Conservation (phyloP, 2,888 invertebrate genomes). For the Omphaloscelis lunosa region DNA sequence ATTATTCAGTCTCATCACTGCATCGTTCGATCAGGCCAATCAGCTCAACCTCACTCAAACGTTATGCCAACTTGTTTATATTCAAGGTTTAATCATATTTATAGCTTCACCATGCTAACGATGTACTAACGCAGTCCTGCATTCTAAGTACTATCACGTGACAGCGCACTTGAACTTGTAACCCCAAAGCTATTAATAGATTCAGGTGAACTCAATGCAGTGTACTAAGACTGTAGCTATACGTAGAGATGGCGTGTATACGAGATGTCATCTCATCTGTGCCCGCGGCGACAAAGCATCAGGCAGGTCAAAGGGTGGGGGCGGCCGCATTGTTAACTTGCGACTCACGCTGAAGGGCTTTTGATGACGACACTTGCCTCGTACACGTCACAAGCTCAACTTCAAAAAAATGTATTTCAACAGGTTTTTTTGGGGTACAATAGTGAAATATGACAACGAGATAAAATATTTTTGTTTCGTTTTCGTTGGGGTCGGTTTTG, state of each 20-base stretch:
- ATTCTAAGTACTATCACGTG: conserved; percentile 38
- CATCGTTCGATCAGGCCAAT: conserved; percentile 27
- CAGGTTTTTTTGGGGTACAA: conserved; percentile 67
- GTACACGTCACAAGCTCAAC: conserved; percentile 66
- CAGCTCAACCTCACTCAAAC: conserved; percentile 2
- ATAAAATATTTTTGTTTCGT: conserved; percentile 38
- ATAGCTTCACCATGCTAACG: conserved; percentile 11
- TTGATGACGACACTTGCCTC: conserved; percentile 84
- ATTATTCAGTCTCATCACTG: conserved; percentile 35
- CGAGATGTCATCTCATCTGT: conserved; percentile 83
- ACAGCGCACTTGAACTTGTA: conserved; percentile 56
- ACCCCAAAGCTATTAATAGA: conserved; percentile 59
- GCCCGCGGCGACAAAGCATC: conserved; percentile 85
- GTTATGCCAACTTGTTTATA: background rate
- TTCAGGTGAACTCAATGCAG: conserved; percentile 49
- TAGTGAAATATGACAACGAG: conserved; percentile 49
- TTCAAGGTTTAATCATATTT: conserved; percentile 2
- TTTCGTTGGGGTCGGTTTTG: conserved; percentile 8
- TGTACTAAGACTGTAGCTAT: conserved; percentile 42
- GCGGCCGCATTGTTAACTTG: conserved; percentile 87
- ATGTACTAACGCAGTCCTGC: conserved; percentile 18
- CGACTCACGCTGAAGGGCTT: conserved; percentile 86
- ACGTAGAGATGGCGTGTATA: conserved; percentile 69
- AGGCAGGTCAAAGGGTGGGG: conserved; percentile 87
- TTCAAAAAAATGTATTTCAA: conserved; percentile 73